Base-by-base conservation (phyloP, 2,888 invertebrate genomes). In the Aporophyla lueneburgensis region DNA sequence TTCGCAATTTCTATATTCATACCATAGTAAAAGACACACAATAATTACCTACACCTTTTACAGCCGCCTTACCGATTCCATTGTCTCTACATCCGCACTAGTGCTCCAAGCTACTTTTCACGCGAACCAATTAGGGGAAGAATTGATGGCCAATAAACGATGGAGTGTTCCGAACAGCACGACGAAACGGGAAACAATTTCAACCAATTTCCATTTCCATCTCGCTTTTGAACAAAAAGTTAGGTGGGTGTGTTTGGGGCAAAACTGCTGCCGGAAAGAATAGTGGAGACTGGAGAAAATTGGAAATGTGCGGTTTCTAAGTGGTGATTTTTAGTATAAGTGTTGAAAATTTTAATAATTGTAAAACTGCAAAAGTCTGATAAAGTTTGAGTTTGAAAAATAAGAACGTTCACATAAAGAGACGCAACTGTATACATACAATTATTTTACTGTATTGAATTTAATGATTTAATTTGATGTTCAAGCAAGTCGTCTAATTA, bases 51-150 rank as follows among this genome's bases (percentile, higher is more conserved):
- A 7, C 27, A 33, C 27, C 19, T 33, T 59, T 19, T 5, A 27
- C 0, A 19, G 33, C 9, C 10, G 10, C 12, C 1, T 51, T 65
- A 62, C 24, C 84, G 21, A 2, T 83, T 90, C 89, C 56, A 89
- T 78, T 12, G 0, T 16, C 7, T 76, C 14, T 77, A 77, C 33
- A 71, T 84, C 80, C 33, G 46, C 21, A 75, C 63, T 78, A 81
- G 81, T 73, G 76, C 76, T 89, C 83, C 78, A 90, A 88, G 92
- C 89, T 87, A 87, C 89, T 85, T 89, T 91, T 89, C 88, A 87
- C 88, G 86, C 89, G 89, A 92, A 92, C 92, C 94, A 95, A 95
- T 95, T 95, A 95, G 93, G 88, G 89, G 87, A 92, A 92, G 93
- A 93, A 93, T 91, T 89, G 92, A 91, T 91, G 91, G 91, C 91